Conservation (phyloP, 2,113 vertebrate genomes). For the Clarias macrocephalus region DNA sequence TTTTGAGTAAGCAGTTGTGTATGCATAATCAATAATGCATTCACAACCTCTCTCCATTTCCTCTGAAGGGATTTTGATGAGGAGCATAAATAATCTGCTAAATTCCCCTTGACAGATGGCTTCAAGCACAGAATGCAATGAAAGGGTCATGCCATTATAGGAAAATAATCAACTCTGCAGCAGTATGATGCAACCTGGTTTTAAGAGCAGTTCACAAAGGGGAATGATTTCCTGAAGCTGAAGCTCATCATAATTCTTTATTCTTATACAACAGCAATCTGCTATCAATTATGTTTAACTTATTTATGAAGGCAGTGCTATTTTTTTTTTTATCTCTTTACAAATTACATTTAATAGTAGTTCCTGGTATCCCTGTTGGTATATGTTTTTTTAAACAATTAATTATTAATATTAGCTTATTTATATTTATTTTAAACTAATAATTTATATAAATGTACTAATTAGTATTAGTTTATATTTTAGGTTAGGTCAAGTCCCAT, state of each 20-base stretch:
- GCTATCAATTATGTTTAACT: neutral
- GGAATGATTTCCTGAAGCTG: neutral
- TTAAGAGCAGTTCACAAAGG: neutral
- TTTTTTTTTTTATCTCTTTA: neutral
- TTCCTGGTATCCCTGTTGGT: neutral
- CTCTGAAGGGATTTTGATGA: conserved; percentile 72
- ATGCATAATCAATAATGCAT: conserved; percentile 64
- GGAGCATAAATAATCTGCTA: conserved; percentile 68
- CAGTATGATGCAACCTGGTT: conserved; percentile 9
- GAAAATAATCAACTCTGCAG: neutral
- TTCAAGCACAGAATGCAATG: neutral
- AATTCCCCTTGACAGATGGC: conserved; percentile 51
- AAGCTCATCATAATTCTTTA: neutral
- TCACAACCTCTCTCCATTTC: conserved; percentile 56
- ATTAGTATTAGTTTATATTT: neutral
- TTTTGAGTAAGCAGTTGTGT: conserved; percentile 68
- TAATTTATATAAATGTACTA: neutral
- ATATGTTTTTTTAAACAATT: neutral
- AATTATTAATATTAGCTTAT: conserved; percentile 48
- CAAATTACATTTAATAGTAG: neutral
- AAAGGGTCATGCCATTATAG: neutral
- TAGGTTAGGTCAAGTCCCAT: neutral
- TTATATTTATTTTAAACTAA: neutral
- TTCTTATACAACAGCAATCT: neutral
- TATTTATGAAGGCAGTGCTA: neutral